These are phyloP conservation scores for Polydrusus cervinus DNA, from an alignment of 2,888 invertebrate species.

Conservation along the genomic window DNA sequence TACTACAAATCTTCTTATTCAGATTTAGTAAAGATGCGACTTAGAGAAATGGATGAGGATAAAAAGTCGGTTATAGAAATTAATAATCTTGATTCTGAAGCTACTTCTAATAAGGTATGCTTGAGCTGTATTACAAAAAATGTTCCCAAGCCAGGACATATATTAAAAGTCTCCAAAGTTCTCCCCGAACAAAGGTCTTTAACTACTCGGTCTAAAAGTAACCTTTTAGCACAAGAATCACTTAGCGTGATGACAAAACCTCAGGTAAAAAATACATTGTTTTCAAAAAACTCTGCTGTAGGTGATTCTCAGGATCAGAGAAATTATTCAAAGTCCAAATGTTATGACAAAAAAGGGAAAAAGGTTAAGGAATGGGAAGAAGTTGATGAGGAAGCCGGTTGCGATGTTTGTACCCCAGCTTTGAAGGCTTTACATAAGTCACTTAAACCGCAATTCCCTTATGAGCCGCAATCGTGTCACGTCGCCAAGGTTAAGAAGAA, in stretches of 20 bases:
- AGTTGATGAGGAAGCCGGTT: conserved; percentile 12
- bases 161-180: conserved; percentile 16
- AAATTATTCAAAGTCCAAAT: conserved; percentile 18
- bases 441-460: conserved; percentile 16
- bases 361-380: not conserved
- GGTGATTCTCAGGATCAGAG: conserved; percentile 6
- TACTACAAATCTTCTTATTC: conserved; percentile 46
- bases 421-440: conserved; percentile 8
- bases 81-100: not conserved
- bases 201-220: conserved; percentile 38
- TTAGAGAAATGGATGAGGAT: conserved; percentile 18
- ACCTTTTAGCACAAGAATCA: conserved; percentile 10
- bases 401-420: conserved; percentile 35
- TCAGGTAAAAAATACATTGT: not conserved
- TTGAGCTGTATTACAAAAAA: not conserved
- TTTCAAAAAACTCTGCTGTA: not conserved
- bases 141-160: conserved; percentile 1
- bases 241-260: not conserved
- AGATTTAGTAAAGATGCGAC: conserved; percentile 41
- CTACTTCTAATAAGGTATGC: not conserved
- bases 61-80: not conserved
- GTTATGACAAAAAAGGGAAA: not conserved
- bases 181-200: conserved; percentile 28
- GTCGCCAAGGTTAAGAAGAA: conserved; percentile 2
- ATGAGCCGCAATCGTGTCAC: conserved; percentile 49